Evolutionary conservation across 2,797 vertebrate genomes (phyloP).

Genomic region (Thunnus albacares): DNA sequence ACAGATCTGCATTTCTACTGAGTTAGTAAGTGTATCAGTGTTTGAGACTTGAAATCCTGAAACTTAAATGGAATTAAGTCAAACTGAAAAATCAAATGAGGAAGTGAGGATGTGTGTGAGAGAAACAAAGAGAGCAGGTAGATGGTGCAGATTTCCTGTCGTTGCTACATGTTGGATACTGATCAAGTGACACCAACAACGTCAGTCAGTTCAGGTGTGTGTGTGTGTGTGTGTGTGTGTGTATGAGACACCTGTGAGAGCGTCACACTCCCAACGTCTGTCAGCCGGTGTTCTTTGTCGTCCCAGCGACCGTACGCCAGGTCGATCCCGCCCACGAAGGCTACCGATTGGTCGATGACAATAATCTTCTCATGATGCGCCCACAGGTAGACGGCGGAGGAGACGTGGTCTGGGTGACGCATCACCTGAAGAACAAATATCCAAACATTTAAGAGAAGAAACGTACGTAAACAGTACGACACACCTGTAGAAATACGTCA

Average conservation of each 20-base stretch:
- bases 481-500: fast-evolving
- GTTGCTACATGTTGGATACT: conserved; percentile 41
- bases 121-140: conserved; percentile 1
- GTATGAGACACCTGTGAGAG: conserved; percentile 72
- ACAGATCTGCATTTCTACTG: no score
- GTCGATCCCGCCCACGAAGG: conserved; percentile 96
- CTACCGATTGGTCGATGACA: conserved; percentile 95
- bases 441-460: background rate
- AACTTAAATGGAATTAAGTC: no score
- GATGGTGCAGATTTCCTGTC: conserved; percentile 13
- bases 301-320: conserved; percentile 98
- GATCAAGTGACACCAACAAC: conserved; percentile 86
- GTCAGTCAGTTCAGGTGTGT: conserved; percentile 63
- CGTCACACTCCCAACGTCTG: conserved; percentile 94
- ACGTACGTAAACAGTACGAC: fast-evolving
- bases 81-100: no score
- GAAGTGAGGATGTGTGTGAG: no score
- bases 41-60: no score
- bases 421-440: conserved; percentile 87
- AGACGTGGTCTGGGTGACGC: conserved; percentile 96
- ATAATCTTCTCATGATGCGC: conserved; percentile 98
- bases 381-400: conserved; percentile 95
- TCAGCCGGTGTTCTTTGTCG: conserved; percentile 93
- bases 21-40: no score
- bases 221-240: conserved; percentile 15